Evolutionary conservation across 2,797 vertebrate species (phyloP).

Genomic region (Melanitta fusca): DNA sequence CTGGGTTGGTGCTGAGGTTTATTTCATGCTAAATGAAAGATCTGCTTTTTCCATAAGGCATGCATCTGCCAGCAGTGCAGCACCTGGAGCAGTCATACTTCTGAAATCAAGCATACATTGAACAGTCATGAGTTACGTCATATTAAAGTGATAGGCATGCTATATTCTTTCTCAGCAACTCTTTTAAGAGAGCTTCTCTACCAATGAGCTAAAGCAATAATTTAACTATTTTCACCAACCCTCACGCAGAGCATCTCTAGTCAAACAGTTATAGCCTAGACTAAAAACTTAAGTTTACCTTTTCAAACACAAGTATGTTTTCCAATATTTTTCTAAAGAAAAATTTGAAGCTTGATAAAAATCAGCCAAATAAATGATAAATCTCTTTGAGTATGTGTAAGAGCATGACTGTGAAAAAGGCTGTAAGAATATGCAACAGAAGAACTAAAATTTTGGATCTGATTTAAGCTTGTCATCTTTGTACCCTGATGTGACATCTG

Average conservation of each 20-base stretch:
- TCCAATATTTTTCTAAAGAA: background rate
- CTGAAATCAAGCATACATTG: background rate
- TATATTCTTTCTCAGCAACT: background rate
- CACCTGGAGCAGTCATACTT: fast-evolving
- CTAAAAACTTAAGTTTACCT: background rate
- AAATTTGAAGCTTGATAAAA: background rate
- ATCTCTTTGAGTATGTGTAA: background rate
- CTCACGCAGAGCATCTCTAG: background rate
- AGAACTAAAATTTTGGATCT: background rate
- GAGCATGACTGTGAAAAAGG: background rate
- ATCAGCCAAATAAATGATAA: background rate
- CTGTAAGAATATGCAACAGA: background rate
- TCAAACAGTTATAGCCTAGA: background rate
- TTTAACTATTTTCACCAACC: background rate
- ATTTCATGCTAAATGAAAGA: background rate
- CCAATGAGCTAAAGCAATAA: background rate
- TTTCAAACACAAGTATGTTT: background rate
- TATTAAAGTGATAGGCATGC: background rate
- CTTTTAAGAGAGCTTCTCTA: background rate
- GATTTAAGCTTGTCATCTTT: background rate
- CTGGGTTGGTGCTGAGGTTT: background rate
- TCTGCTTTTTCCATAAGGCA: background rate
- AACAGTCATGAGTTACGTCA: fast-evolving
- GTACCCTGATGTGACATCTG: background rate
- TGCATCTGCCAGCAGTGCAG: background rate